phyloP scores from a whole-genome alignment of 1,140 invertebrate genomes.

The Drosophila lacteicornis region DNA sequence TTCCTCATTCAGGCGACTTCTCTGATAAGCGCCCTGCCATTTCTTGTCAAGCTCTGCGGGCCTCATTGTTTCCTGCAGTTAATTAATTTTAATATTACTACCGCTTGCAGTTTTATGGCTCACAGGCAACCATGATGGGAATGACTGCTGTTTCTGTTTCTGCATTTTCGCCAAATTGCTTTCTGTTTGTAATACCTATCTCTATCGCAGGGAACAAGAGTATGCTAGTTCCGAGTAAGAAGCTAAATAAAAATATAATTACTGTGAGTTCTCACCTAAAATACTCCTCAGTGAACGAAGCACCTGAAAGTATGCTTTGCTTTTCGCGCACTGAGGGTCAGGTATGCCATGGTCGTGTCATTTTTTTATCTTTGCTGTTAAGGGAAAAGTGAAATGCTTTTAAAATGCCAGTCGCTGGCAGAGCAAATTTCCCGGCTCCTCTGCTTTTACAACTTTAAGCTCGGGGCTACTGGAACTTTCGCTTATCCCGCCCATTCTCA shows the following conservation, averaged over 20 bases:
- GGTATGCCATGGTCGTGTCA: conserved; percentile 1
- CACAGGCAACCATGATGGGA: conserved; percentile 16
- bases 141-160: conserved; percentile 30
- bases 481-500: conserved; percentile 2
- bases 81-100: conserved; percentile 74
- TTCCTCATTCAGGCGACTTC: conserved; percentile 68
- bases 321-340: neutral
- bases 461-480: conserved; percentile 21
- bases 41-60: conserved; percentile 8
- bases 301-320: neutral
- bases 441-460: conserved; percentile 39
- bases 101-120: conserved; percentile 68
- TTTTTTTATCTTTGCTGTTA: neutral
- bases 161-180: conserved; percentile 52
- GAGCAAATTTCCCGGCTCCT: conserved; percentile 14
- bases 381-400: conserved; percentile 22
- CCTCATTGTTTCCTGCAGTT: conserved; percentile 64
- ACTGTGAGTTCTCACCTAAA: no score
- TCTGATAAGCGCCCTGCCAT: conserved; percentile 49
- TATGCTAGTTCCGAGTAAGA: neutral
- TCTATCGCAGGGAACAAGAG: neutral
- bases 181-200: conserved; percentile 37
- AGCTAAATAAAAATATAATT: neutral
- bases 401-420: conserved; percentile 39
- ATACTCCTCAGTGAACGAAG: no score